Evolutionary conservation across 2,797 vertebrate species (phyloP), one percentile per base, ranked within the genome.

Genomic region (Pantherophis vulpinus): DNA sequence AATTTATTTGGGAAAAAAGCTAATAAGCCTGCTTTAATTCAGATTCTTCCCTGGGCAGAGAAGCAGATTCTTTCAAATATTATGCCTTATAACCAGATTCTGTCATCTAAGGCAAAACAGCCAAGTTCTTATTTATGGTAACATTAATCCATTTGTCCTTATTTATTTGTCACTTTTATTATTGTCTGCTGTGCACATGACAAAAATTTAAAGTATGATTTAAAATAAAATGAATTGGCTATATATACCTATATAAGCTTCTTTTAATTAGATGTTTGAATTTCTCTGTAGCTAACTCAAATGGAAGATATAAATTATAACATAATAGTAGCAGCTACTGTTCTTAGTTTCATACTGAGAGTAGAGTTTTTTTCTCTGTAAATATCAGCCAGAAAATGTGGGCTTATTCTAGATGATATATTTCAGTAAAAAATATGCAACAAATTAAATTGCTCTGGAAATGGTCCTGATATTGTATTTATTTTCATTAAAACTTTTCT

Each of bases 151-250:
- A 96, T 97, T 97, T 97, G 95, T 98, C 97, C 97, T 97, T 95
- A 98, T 97, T 98, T 97, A 95, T 86, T 93, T 97, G 96, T 97
- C 97, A 97, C 86, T 97, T 98, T 97, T 97, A 97, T 97, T 97
- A 96, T 95, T 96, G 95, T 58, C 94, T 96, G 93, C 96, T 95
- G 96, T 96, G 86, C 92, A 97, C 95, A 88, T 95, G 97, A 96
- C 94, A 96, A 95, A 96, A 97, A 95, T 95, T 96, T 97, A 94
- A 96, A 95, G 94, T 95, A 92, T 93, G 96, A 95, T 96, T 96
- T 95, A 96, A 93, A 96, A 96, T 94, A 95, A 97, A 96, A 96
- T 94, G 95, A 96, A 94, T 93, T 94, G 0, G 1, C n/a, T 37
- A 37, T 74, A 96, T 94, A 93, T 83, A 63, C 55, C 51, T 83